These are phyloP conservation scores for Drosophila kanekoi DNA, from an alignment of 2,888 invertebrate species.

Conservation along the genomic window DNA sequence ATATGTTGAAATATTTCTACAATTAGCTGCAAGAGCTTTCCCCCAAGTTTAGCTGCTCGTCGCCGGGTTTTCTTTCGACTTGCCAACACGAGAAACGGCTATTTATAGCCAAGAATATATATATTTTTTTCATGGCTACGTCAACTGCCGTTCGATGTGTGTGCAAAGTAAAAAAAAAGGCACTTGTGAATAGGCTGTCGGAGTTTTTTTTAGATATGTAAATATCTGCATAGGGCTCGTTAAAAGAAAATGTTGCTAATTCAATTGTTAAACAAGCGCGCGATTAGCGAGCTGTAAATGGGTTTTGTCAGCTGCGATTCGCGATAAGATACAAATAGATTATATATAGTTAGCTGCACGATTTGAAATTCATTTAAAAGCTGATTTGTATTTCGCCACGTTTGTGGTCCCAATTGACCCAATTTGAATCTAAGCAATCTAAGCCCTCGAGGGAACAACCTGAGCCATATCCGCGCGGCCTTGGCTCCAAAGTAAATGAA, in stretches of 20 bases:
- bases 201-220: slow-evolving; percentile 7
- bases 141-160: slow-evolving; percentile 13
- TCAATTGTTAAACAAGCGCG: slow-evolving; percentile 33
- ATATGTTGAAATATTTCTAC: slow-evolving; percentile 18
- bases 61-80: slow-evolving; percentile 10
- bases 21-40: slow-evolving; percentile 29
- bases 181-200: slow-evolving; percentile 31
- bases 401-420: slow-evolving; percentile 62
- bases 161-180: not conserved
- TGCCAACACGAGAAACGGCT: slow-evolving; percentile 29
- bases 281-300: slow-evolving; percentile 40
- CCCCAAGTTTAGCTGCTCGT: slow-evolving; percentile 11
- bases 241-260: slow-evolving; percentile 49
- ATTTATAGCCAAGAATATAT: slow-evolving; percentile 53
- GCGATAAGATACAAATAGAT: not conserved
- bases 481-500: slow-evolving; percentile 36
- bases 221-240: slow-evolving; percentile 15
- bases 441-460: slow-evolving; percentile 30
- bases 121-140: not conserved
- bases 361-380: slow-evolving; percentile 42
- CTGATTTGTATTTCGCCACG: slow-evolving; percentile 6
- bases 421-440: slow-evolving; percentile 71
- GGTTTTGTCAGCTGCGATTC: slow-evolving; percentile 25
- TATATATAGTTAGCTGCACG: not conserved
- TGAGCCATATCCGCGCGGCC: slow-evolving; percentile 22